These are phyloP conservation scores for Petrolisthes manimaculis DNA, from an alignment of 2,888 invertebrate species.

Conservation along the genomic window DNA sequence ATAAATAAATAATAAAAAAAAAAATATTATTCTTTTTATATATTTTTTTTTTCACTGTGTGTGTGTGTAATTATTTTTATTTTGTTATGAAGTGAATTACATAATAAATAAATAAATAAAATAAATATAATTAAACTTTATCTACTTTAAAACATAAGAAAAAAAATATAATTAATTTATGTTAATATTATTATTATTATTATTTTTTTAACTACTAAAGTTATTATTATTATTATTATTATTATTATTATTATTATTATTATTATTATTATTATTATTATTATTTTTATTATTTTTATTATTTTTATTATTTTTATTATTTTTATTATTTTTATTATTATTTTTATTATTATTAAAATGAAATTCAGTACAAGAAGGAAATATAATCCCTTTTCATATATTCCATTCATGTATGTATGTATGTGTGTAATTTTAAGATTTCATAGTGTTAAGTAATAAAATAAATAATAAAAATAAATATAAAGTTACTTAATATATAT, in stretches of 20 bases:
- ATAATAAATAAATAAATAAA: too few species aligned
- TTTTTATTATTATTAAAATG: background rate
- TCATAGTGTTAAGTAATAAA: background rate
- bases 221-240: slow-evolving; percentile 1
- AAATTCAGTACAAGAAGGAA: background rate
- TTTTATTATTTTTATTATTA: slow-evolving; percentile 9
- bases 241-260: background rate
- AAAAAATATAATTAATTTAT: background rate
- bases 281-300: background rate
- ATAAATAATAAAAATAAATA: background rate
- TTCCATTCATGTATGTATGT: background rate
- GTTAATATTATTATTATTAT: background rate
- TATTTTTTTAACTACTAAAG: background rate
- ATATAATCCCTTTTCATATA: background rate
- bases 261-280: slow-evolving; percentile 5
- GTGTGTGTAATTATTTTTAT: too few species aligned
- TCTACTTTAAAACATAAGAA: too few species aligned
- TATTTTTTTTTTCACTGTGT: too few species aligned
- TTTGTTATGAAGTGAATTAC: slow-evolving; percentile 65
- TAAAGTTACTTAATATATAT: too few species aligned
- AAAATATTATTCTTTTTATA: too few species aligned
- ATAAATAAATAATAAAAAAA: too few species aligned
- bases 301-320: background rate
- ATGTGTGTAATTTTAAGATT: background rate
- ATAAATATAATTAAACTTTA: too few species aligned